These are phyloP conservation scores for Caenorhabditis japonica DNA, from an alignment of 2,888 invertebrate species.

Conservation along the genomic window DNA sequence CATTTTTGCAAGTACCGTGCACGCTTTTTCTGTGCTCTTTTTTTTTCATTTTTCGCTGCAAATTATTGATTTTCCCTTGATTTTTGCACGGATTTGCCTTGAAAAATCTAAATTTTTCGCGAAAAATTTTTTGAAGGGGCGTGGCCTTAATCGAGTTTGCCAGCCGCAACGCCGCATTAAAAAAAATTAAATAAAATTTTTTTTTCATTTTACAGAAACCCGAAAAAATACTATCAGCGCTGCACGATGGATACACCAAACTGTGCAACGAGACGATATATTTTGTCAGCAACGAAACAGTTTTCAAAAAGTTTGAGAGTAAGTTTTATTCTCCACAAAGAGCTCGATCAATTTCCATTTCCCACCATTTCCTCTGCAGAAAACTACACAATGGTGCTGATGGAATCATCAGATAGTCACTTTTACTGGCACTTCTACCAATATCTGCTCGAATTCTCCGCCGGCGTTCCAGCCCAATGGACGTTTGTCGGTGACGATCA, in stretches of 20 bases:
- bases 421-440: conserved; percentile 48
- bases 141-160: too few relatives aligned
- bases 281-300: conserved; percentile 33
- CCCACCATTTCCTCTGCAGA: conserved; percentile 10
- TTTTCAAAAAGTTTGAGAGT: conserved; percentile 28
- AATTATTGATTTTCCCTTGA: too few relatives aligned
- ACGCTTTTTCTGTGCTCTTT: too few relatives aligned
- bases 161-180: too few relatives aligned
- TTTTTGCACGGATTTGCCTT: too few relatives aligned
- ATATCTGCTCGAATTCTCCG: conserved; percentile 40
- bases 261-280: conserved; percentile 47
- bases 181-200: not conserved
- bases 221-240: conserved; percentile 32
- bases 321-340: not conserved
- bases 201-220: conserved; percentile 31
- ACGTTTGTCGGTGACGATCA: conserved; percentile 54
- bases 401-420: conserved; percentile 16
- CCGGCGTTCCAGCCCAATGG: conserved; percentile 45
- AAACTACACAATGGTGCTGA: conserved; percentile 19
- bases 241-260: conserved; percentile 45
- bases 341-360: too few relatives aligned
- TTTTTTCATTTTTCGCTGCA: too few relatives aligned
- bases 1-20: too few relatives aligned
- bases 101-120: too few relatives aligned
- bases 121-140: too few relatives aligned